A percentile compares a stretch with the other conserved stretches of the same genome.
Conservation (phyloP, 1,140 invertebrate genomes). For the Leptestheria dahalacensis region DNA sequence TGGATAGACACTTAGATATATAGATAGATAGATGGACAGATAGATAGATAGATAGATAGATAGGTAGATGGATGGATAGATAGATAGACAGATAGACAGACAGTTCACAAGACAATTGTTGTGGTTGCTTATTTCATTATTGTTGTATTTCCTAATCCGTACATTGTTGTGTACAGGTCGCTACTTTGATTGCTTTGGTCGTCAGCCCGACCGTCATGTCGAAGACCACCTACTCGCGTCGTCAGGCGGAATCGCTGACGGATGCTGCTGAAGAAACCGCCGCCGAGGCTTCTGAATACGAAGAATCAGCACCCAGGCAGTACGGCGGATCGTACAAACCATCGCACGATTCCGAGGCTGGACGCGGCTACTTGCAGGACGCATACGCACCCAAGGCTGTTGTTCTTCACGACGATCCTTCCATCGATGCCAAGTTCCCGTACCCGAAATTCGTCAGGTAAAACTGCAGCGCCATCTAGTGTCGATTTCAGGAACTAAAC, state of each 20-base stretch:
- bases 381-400: background rate
- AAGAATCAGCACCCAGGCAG: background rate
- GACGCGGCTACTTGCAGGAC: background rate
- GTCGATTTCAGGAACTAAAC: too few species aligned
- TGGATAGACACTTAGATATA: too few species aligned
- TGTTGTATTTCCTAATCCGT: too few species aligned
- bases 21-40: too few species aligned
- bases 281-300: background rate
- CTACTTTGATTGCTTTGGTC: background rate
- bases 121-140: too few species aligned
- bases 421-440: slow-evolving; percentile 2
- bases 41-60: too few species aligned
- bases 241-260: background rate
- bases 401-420: background rate
- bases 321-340: background rate
- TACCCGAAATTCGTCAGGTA: background rate
- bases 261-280: background rate
- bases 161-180: background rate
- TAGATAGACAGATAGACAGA: too few species aligned
- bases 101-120: too few species aligned
- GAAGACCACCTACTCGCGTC: background rate
- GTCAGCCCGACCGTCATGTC: background rate
- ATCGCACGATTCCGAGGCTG: background rate
- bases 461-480: too few species aligned
- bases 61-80: too few species aligned